Base-by-base conservation (phyloP, 2,888 invertebrate genomes). In the Pheosia gnoma region DNA sequence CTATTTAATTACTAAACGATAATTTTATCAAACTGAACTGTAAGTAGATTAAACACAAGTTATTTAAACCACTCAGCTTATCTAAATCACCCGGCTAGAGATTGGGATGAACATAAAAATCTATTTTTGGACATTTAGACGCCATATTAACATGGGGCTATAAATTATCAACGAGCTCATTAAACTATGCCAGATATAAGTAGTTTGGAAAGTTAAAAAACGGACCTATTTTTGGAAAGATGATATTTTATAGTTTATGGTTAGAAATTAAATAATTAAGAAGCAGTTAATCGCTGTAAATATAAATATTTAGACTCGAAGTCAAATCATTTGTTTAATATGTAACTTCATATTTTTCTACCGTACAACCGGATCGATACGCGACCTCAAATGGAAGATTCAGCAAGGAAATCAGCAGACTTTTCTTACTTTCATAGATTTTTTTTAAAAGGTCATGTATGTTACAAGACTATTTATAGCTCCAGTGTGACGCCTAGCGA, bases 1-100 rank as follows among this genome's bases (percentile, higher is more conserved):
- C 25, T 25, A 45, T n/a, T n/a, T 39, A 55, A 55, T 39, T 55
- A 55, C 54, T 54, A 36, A 36, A 11, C 54, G 54, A 38, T 39
- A 5, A 39, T 13, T 39, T 39, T n/a, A 55, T n/a, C 6, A 55
- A 57, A 51, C 54, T 58, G 59, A 55, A 61, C 71, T 60, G 62
- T 68, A 66, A 68, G 70, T 64, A 67, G 67, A 75, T 65, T 52
- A 38, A 63, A 67, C 58, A 64, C 66, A 63, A 72, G 62, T 55
- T 58, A 10, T 63, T 60, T 63, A 13, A 55, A 55, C 37, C 59
- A 62, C 64, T 64, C 55, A 47, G 47, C 56, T 41, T 70, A 73
- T 73, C 66, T 68, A 57, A 71, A 71, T 64, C 62, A 58, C 61
- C 65, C 51, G 60, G 56, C 54, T 57, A 58, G 59, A 60, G 51